Percentiles rank a stretch among this genome's conserved stretches.
phyloP scores from a whole-genome alignment of 2,888 invertebrate species.

The Julus scandinavius region DNA sequence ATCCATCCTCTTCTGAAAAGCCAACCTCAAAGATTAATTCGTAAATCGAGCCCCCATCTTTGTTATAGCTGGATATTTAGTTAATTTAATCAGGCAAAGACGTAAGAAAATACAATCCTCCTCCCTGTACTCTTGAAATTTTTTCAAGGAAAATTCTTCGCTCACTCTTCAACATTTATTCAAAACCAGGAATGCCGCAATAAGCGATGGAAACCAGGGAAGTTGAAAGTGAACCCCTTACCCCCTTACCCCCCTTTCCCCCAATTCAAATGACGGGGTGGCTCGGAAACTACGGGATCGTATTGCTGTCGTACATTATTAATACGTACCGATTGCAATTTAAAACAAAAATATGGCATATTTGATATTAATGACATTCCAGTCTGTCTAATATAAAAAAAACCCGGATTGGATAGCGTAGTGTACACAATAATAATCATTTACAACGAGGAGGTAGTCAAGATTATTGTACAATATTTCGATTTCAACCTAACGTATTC shows the following conservation, averaged over 20 bases:
- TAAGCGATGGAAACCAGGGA: not conserved
- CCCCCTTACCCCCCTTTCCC: not conserved
- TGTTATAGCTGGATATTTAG: not conserved
- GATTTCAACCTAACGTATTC: too few species aligned
- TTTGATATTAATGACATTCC: constrained; percentile 42
- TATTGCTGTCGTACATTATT: not conserved
- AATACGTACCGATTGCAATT: constrained; percentile 12
- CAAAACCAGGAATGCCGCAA: constrained; percentile 24
- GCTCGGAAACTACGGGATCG: not conserved
- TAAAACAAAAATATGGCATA: constrained; percentile 38
- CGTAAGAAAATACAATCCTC: constrained; percentile 16
- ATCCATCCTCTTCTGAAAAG: not conserved
- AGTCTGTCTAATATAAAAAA: constrained; percentile 2
- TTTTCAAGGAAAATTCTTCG: not conserved
- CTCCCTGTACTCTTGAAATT: not conserved
- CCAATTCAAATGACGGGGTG: not conserved
- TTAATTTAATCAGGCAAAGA: not conserved
- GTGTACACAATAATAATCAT: not conserved
- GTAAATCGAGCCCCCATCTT: not conserved
- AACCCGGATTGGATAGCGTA: not conserved
- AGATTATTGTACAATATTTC: not conserved
- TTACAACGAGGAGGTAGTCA: not conserved
- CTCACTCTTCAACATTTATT: not conserved
- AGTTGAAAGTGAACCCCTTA: not conserved
- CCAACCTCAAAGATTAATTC: constrained; percentile 18